Base-by-base conservation (phyloP, 2,888 invertebrate genomes). In the Hemicrepidius hirtus region DNA sequence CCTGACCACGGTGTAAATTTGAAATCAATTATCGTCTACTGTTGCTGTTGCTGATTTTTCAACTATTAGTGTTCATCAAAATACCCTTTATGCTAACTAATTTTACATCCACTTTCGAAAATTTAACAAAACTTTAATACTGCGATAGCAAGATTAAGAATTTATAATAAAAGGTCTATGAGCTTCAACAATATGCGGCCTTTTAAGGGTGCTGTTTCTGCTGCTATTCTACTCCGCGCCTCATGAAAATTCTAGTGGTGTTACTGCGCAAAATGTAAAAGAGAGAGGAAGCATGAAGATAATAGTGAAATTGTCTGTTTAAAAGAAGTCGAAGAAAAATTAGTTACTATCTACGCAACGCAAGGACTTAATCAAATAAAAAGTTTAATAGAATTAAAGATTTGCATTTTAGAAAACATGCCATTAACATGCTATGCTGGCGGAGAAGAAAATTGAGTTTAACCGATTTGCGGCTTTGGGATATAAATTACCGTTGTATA, bases 241-340 rank as follows among this genome's bases (percentile, higher is more conserved):
- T 53, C 53, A 53, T 53, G 53, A 53, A 53, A 53, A 53, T 53
- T 53, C 53, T 32, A 32, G 24, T 13, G 28, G 6, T 32, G 28
- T 24, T 53, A 32, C 53, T 53, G 53, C 13, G 28, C 28, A 53
- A 53, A 53, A 28, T 53, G 53, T 21, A 53, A 32, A 53, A 28
- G 3, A 28, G 53, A 5, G 7, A n/a, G n/a, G n/a, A n/a, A n/a
- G n/a, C n/a, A n/a, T 53, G 28, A 53, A 28, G 53, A n/a, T 2
- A 13, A 21, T 53, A 2, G 13, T 21, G 32, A 53, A 53, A 53
- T 3, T 53, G 13, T 28, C 13, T n/a, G 7, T 18, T 46, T 53
- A 53, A 53, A 50, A 3, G 24, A 53, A 53, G 28, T 32, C 24
- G 21, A 7, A 41, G 41, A 16, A 41, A 41, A 10, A 41, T 41